Evolutionary conservation across 2,797 vertebrate species (phyloP), one percentile per base, ranked within the genome.

Genomic region (Sebastes trivittatus): DNA sequence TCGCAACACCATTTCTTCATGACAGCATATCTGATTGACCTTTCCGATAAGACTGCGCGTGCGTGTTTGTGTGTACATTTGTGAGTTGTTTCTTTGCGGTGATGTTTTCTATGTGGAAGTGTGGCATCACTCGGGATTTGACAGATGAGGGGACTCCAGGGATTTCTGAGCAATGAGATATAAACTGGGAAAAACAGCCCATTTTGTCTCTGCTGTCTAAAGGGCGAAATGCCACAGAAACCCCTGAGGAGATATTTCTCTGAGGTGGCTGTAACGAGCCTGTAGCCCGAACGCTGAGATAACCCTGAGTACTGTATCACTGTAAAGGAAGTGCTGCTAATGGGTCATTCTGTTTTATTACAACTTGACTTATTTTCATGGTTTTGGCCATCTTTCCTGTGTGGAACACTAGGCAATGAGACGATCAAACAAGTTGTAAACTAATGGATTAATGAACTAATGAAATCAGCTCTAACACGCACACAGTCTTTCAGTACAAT

Each of bases 1-100:
- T 89, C 32, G 79, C 68, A 75, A 77, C 83, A 77, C 65, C 72
- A 42, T 81, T 80, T 77, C 78, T 80, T 85, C 81, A 63, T 82
- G 85, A 83, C 90, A 88, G 84, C 81, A 69, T 64, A 87, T 87
- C 87, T 87, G 84, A 89, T 86, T 90, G 90, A 93, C 91, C 89
- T 91, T 91, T 93, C 77, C 74, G 80, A 89, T 89, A 81, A 86
- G 83, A 77, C 77, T 27, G 25, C 29, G 34, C 18, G 32, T 72
- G 55, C 60, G 29, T 63, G 13, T 59, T 68, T 38, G 58, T 27
- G 70, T 78, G 29, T 64, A 49, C 63, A 23, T 54, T 9, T 49
- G 73, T 36, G 46, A 72, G 66, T 60, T 76, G 30, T 61, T 14
- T 63, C 73, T 81, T 54, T 25, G n/a, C 25, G 25, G n/a, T 60